A percentile compares a stretch with the other conserved stretches of the same genome.
Conservation (phyloP, 2,888 invertebrate species). For the Rugalucina vietnamica region DNA sequence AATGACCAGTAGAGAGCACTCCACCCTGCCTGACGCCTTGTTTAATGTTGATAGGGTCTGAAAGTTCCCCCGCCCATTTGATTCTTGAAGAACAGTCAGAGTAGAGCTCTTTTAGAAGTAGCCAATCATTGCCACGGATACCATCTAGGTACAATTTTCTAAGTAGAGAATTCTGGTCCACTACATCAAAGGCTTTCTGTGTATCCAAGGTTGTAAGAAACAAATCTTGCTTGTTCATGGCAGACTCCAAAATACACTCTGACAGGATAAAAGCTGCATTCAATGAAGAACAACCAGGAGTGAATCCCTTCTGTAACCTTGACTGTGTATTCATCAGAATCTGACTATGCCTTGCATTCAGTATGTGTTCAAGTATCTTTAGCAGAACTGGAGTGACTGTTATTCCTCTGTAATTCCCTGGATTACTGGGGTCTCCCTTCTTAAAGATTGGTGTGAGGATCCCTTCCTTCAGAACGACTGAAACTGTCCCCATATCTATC, state of each 20-base stretch:
- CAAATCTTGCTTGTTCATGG: background rate
- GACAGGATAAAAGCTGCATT: slow-evolving; percentile 1
- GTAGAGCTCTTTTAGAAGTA: background rate
- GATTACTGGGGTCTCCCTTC: slow-evolving; percentile 1
- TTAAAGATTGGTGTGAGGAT: slow-evolving; percentile 8
- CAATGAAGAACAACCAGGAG: background rate
- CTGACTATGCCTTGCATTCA: background rate
- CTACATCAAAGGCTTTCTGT: slow-evolving; percentile 8
- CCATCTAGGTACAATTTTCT: slow-evolving; percentile 8
- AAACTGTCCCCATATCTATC: background rate
- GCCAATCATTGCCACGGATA: background rate
- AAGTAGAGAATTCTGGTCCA: background rate
- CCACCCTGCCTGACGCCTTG: slow-evolving; percentile 1
- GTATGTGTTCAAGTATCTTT: background rate
- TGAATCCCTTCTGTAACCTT: background rate
- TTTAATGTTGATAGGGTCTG: background rate
- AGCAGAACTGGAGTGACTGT: slow-evolving; percentile 4
- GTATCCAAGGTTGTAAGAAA: background rate
- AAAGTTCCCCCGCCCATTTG: background rate
- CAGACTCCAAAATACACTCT: background rate
- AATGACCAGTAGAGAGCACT: background rate
- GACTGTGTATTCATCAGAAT: background rate
- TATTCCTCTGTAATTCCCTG: slow-evolving; percentile 13
- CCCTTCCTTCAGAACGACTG: background rate
- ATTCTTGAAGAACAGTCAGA: background rate